A percentile compares a stretch with the other conserved stretches of the same genome.
phyloP scores from a whole-genome alignment of 2,797 vertebrate genomes.

The Enteromius argenteus region DNA sequence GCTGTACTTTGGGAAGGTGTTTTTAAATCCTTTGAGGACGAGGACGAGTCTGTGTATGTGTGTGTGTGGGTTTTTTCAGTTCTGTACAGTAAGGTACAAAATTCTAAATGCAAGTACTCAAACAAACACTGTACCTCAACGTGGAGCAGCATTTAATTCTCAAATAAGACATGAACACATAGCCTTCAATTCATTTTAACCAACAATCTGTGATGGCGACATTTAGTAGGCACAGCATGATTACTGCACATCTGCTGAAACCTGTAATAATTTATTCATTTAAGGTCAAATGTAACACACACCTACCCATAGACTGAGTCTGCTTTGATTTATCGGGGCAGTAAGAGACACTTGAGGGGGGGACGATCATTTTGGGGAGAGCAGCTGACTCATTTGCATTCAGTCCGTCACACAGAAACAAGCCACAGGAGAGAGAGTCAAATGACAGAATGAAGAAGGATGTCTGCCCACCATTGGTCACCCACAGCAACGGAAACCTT shows the following conservation, averaged over 20 bases:
- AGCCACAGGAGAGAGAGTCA: conserved; percentile 16
- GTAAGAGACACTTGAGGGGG: neutral
- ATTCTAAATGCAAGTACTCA: neutral
- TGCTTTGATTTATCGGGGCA: conserved; percentile 30
- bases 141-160: conserved; percentile 3
- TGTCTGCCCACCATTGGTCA: conserved; percentile 53
- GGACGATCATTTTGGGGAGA: conserved; percentile 16
- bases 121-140: neutral
- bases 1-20: neutral
- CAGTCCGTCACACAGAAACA: conserved; percentile 24
- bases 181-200: conserved; percentile 1
- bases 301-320: neutral
- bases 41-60: neutral
- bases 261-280: conserved; percentile 31
- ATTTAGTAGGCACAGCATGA: conserved; percentile 34
- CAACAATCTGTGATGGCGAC: conserved; percentile 27
- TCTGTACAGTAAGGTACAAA: neutral
- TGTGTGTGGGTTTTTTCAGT: neutral
- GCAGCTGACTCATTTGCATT: conserved; percentile 45
- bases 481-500: conserved; percentile 56
- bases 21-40: neutral
- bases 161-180: neutral
- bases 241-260: conserved; percentile 42
- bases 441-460: conserved; percentile 35
- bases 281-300: conserved; percentile 32